Evolutionary conservation across 2,113 vertebrate genomes (phyloP).

Genomic region (Hipposideros armiger): DNA sequence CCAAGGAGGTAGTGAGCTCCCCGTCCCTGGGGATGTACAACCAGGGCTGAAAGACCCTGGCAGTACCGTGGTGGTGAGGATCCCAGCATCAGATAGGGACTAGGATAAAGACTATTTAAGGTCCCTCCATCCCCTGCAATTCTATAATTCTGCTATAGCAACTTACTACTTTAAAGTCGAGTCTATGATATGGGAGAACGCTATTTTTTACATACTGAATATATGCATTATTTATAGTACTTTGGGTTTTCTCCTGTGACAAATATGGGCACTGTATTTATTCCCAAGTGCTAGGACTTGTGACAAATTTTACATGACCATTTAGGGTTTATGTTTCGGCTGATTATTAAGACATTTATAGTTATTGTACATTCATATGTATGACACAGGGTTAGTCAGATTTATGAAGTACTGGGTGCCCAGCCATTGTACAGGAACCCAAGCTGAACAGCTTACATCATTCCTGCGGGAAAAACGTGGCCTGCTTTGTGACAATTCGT

Average conservation of each 20-base stretch:
- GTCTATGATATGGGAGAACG: neutral
- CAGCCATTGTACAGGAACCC: neutral
- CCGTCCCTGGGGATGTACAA: rapidly evolving
- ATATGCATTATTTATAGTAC: neutral
- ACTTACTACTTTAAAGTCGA: neutral
- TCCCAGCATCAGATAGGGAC: neutral
- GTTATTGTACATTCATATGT: neutral
- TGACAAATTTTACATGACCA: constrained; percentile 6
- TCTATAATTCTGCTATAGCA: neutral
- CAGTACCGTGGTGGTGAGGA: neutral
- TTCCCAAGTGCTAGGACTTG: neutral
- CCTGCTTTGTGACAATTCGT: neutral
- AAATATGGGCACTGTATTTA: neutral
- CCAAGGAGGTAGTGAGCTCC: neutral
- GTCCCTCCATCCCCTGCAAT: neutral
- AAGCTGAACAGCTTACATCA: too few species aligned
- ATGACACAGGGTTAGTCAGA: neutral
- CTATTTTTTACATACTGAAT: neutral
- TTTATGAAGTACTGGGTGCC: neutral
- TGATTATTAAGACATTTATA: neutral
- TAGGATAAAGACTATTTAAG: neutral
- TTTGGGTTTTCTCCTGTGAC: neutral
- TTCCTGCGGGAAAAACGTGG: neutral
- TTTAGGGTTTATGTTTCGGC: neutral
- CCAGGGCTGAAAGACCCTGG: neutral